A percentile compares a stretch with the other conserved stretches of the same genome.
phyloP scores from a whole-genome alignment of 2,113 vertebrate genomes.

The Catharus minimus region DNA sequence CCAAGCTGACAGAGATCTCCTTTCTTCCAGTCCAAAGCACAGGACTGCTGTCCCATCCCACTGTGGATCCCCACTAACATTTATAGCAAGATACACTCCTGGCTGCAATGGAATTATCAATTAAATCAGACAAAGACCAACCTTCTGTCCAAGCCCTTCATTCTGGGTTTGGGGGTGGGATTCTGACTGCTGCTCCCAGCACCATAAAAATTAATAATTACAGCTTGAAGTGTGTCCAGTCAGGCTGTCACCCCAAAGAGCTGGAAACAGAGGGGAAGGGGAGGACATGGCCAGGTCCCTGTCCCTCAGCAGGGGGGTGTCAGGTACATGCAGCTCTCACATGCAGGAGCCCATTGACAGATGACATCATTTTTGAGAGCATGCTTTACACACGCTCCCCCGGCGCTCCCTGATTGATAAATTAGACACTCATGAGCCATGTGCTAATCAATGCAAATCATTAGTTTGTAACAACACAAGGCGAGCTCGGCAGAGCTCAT shows the following conservation, averaged over 20 bases:
- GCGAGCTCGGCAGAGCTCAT: slow-evolving; percentile 57
- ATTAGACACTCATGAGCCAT: slow-evolving; percentile 64
- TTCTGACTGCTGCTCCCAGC: background rate
- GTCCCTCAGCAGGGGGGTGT: background rate
- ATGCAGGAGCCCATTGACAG: slow-evolving; percentile 40
- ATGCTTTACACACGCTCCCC: slow-evolving; percentile 46
- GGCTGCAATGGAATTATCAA: background rate
- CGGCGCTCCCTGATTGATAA: slow-evolving; percentile 64
- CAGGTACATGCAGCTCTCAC: background rate
- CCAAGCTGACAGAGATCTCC: background rate
- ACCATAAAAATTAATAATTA: background rate
- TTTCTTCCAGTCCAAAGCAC: background rate
- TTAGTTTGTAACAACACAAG: slow-evolving; percentile 70
- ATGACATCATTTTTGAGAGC: slow-evolving; percentile 68
- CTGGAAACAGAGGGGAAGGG: background rate
- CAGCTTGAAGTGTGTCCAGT: background rate
- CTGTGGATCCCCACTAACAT: background rate
- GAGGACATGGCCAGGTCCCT: background rate
- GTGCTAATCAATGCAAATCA: slow-evolving; percentile 73
- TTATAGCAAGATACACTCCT: background rate
- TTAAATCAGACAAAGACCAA: background rate
- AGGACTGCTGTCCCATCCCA: background rate
- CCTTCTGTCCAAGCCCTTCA: background rate
- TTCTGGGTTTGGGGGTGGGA: background rate
- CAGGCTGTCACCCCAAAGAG: background rate